Evolutionary conservation across 2,797 vertebrate species (phyloP).

Genomic region (Typhlichthys subterraneus): DNA sequence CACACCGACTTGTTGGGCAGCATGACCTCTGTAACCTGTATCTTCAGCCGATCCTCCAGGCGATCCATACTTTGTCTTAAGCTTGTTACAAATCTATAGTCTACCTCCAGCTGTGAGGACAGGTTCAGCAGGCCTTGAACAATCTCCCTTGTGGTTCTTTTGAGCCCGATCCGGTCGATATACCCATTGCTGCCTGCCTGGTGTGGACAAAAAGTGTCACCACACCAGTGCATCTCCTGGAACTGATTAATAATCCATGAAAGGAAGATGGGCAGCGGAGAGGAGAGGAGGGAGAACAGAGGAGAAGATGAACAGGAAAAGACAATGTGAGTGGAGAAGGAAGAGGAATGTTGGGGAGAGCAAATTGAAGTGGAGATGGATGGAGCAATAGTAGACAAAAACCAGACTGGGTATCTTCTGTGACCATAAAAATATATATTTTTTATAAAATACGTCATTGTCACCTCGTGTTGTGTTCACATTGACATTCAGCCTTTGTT

Average conservation of each 20-base stretch:
- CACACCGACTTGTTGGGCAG: too few relatives aligned
- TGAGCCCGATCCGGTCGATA: constrained; percentile 49
- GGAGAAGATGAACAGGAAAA: not conserved
- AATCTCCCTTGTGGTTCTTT: constrained; percentile 34
- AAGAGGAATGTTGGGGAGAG: not conserved
- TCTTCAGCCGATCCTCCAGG: not conserved
- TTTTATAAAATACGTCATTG: too few relatives aligned
- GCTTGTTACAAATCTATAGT: constrained; percentile 51
- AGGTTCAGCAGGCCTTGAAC: constrained; percentile 38
- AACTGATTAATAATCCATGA: constrained; percentile 56
- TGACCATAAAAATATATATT: too few relatives aligned
- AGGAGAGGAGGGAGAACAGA: not conserved
- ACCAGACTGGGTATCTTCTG: not conserved
- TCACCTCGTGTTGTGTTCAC: too few relatives aligned
- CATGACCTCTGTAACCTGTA: too few relatives aligned
- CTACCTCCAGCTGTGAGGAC: constrained; percentile 34
- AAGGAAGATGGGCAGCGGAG: constrained; percentile 18
- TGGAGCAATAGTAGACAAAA: not conserved
- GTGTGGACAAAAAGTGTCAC: constrained; percentile 27
- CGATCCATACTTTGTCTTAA: constrained; percentile 41
- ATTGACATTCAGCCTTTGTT: too few relatives aligned
- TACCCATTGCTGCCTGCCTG: constrained; percentile 30
- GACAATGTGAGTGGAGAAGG: not conserved
- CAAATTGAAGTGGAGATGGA: not conserved
- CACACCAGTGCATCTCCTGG: constrained; percentile 25